Evolutionary conservation across 2,113 vertebrate species (phyloP), one percentile per base, ranked within the genome.

Genomic region (Odontophorus gujanensis): DNA sequence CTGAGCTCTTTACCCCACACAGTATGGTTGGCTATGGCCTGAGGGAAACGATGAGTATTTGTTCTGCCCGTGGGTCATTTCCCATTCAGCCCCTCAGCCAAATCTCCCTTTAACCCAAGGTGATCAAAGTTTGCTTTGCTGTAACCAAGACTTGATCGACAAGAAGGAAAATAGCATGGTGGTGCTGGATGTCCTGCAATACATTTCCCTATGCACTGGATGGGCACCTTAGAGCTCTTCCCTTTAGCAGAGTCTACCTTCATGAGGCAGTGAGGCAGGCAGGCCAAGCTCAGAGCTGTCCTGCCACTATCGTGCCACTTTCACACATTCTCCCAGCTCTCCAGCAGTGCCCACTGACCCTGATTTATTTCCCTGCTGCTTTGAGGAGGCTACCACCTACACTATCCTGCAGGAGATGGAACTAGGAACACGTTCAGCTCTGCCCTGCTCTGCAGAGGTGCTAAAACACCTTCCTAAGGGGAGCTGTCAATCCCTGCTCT

Each of bases 401-500:
- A 34, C 68, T 86, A 61, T 63, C 85, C 92, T 88, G 61, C 26
- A 43, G 88, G 87, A 96, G 61, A 58, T 0, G 5, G 88, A 83
- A 92, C 82, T 48, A 57, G 65, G 59, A 83, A 51, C 68, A n/a
- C 43, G 5, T n/a, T 74, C 85, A 85, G 82, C 90, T 91, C 92
- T 95, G 93, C 76, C 87, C 68, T 63, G 92, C 76, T 85, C 90
- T 75, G 88, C 82, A 72, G 77, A 1, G 92, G 95, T 96, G 96
- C 93, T 96, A 95, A 84, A 82, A 88, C 88, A 95, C 83, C 92
- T 83, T 94, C 92, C 93, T 65, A 86, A 83, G 40, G 65, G 67
- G 73, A 93, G 88, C 93, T 92, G 88, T 87, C 87, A 1, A 71
- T 65, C 87, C 80, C 81, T 89, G 65, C 61, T 94, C 67, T 5